Percentiles rank a stretch among this genome's conserved stretches.
These are phyloP conservation scores for Drosophila limbata DNA, from an alignment of 2,888 invertebrate species.

Conservation along the genomic window DNA sequence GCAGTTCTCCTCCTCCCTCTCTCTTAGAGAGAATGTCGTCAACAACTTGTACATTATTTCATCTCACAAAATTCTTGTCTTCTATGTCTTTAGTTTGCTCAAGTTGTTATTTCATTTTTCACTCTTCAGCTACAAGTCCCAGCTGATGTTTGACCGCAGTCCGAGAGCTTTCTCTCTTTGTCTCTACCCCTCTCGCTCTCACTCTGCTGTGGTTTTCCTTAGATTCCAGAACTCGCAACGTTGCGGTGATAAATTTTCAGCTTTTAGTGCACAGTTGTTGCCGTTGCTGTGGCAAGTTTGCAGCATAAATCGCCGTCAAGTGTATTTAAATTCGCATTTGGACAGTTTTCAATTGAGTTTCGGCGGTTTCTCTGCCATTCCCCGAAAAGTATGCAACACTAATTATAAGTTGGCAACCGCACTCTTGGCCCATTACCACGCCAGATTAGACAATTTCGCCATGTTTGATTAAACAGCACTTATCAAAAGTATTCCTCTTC, in stretches of 20 bases:
- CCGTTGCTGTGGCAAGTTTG: conserved; percentile 43
- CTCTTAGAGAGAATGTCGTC: conserved; percentile 28
- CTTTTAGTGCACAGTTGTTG: conserved; percentile 11
- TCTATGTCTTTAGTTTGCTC: conserved; percentile 44
- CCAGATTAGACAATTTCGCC: conserved; percentile 49
- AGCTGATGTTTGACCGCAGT: conserved; percentile 74
- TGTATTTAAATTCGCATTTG: conserved; percentile 71
- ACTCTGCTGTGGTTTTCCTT: conserved; percentile 34
- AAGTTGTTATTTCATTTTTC: conserved; percentile 77
- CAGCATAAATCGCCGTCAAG: conserved; percentile 73
- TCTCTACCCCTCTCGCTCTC: neutral
- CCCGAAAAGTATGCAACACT: conserved; percentile 55
- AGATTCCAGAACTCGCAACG: conserved; percentile 42
- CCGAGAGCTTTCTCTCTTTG: neutral
- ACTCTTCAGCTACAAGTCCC: conserved; percentile 51
- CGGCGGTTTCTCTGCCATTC: conserved; percentile 23
- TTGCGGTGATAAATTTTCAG: conserved; percentile 57
- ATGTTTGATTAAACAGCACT: conserved; percentile 68
- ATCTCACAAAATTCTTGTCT: conserved; percentile 34
- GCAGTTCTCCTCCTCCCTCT: neutral
- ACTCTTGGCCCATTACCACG: conserved; percentile 30
- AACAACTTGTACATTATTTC: conserved; percentile 61
- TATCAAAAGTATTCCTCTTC: conserved; percentile 1
- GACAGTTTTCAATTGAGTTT: conserved; percentile 65
- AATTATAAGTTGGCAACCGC: conserved; percentile 58